These are phyloP conservation scores for Cryptus armator DNA, from an alignment of 2,888 invertebrate species.

Conservation along the genomic window DNA sequence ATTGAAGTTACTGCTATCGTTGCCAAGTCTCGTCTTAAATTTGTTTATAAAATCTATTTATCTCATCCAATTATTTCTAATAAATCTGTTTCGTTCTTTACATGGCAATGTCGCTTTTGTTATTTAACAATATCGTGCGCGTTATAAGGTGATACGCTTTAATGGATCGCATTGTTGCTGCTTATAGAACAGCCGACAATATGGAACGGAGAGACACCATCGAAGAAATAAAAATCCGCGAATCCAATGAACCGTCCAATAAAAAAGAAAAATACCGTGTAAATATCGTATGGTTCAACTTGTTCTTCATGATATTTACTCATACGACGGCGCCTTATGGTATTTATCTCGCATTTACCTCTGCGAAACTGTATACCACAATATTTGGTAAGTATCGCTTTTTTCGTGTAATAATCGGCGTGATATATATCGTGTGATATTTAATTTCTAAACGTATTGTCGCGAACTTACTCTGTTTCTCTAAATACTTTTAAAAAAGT, in stretches of 20 bases:
- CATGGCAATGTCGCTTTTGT: background rate
- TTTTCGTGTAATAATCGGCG: background rate
- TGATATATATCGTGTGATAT: background rate
- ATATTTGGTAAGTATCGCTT: background rate
- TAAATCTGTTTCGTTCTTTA: background rate
- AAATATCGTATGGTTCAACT: background rate
- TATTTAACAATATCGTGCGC: background rate
- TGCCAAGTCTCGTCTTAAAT: no score
- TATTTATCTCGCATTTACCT: background rate
- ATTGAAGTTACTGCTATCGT: no score
- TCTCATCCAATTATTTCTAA: no score
- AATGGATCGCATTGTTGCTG: background rate
- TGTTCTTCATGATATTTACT: background rate
- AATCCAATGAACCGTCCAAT: background rate
- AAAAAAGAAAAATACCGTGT: background rate
- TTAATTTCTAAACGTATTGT: background rate
- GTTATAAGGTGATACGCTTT: background rate
- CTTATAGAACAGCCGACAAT: background rate
- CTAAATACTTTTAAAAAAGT: no score
- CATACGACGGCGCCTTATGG: background rate
- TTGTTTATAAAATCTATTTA: no score
- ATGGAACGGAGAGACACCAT: background rate
- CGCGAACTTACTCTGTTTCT: background rate
- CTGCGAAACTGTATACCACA: background rate
- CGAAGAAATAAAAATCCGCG: background rate